Evolutionary conservation across 2,797 vertebrate genomes (phyloP).

Genomic region (Zalophus californianus): DNA sequence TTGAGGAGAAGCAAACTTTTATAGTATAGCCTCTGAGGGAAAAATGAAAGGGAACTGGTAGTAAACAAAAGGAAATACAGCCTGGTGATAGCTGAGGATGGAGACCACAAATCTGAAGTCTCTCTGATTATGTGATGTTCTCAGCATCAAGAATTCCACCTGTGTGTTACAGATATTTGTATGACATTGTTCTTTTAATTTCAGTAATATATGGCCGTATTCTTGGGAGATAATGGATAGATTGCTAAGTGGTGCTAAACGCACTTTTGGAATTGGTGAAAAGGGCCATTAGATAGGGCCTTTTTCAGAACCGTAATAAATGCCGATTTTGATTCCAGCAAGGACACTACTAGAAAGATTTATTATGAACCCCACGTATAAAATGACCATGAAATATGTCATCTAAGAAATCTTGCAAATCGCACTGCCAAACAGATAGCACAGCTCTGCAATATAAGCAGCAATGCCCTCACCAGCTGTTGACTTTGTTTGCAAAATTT

Average conservation of each 20-base stretch:
- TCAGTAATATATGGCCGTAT: background rate
- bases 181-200: slow-evolving; percentile 4
- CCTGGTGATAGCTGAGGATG: background rate
- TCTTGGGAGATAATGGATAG: background rate
- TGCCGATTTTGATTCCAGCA: slow-evolving; percentile 53
- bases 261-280: too few species aligned
- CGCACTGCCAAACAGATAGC: slow-evolving; percentile 62
- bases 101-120: background rate
- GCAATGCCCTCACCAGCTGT: slow-evolving; percentile 71
- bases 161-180: background rate
- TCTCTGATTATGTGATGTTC: background rate
- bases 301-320: slow-evolving; percentile 39
- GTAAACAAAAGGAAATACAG: background rate
- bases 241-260: too few species aligned
- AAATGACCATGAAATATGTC: slow-evolving; percentile 49
- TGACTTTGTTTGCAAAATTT: slow-evolving; percentile 61
- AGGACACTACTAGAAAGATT: background rate
- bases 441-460: slow-evolving; percentile 72
- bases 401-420: slow-evolving; percentile 66
- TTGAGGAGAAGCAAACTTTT: background rate
- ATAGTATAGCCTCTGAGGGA: background rate
- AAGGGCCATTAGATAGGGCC: background rate
- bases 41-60: background rate
- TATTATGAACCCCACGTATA: background rate
- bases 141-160: background rate